Percentiles rank a stretch among this genome's conserved stretches.
Evolutionary conservation across 2,888 invertebrate species (phyloP).

Genomic region (Rhamnusium bicolor): DNA sequence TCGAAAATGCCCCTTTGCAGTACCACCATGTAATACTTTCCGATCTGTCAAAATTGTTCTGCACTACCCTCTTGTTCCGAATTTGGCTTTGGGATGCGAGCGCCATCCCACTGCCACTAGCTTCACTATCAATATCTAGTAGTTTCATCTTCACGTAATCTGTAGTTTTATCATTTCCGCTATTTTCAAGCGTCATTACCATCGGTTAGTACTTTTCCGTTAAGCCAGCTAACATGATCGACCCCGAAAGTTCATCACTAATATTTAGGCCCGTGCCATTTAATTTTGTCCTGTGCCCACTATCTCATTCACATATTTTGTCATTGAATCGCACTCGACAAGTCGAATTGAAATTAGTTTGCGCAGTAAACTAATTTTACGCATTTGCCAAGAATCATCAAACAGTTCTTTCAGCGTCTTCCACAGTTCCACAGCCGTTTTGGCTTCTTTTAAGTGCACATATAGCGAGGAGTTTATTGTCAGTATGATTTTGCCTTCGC

Average conservation of each 20-base stretch:
- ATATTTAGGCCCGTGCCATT: constrained; percentile 29
- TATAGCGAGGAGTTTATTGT: no score
- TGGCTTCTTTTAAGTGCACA: no score
- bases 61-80: background rate
- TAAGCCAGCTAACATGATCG: background rate
- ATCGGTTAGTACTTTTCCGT: background rate
- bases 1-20: background rate
- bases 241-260: background rate
- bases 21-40: background rate
- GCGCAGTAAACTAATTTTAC: constrained; percentile 23
- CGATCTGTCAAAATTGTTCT: background rate
- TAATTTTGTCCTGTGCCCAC: constrained; percentile 37
- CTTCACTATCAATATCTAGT: no score
- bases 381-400: constrained; percentile 21
- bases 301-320: background rate
- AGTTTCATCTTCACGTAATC: background rate
- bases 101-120: background rate
- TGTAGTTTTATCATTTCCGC: background rate
- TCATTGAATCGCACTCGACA: background rate
- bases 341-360: constrained; percentile 14
- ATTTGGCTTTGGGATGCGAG: background rate
- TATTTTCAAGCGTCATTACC: background rate
- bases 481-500: no score
- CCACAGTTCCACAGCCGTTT: no score
- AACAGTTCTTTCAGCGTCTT: constrained; percentile 1